Evolutionary conservation across 1,140 invertebrate species (phyloP).

Genomic region (Nasonia longicornis): DNA sequence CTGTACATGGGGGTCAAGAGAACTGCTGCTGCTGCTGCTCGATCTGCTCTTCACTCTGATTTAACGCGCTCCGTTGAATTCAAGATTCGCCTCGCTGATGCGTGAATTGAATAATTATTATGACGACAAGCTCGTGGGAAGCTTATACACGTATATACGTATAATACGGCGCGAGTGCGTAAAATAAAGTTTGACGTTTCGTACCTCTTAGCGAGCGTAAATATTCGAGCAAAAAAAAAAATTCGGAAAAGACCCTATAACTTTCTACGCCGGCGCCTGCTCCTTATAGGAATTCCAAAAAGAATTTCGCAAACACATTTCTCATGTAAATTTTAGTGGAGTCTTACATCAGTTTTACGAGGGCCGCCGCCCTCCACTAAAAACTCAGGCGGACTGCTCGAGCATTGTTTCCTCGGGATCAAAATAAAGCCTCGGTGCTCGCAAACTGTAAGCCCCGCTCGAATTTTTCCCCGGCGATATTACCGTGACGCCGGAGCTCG

Average conservation of each 20-base stretch:
- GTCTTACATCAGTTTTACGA: background rate
- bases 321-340: background rate
- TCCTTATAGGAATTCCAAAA: background rate
- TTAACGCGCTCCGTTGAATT: background rate
- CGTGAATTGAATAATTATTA: too few species aligned
- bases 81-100: too few species aligned
- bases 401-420: background rate
- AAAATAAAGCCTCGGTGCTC: background rate
- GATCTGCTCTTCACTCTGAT: background rate
- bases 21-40: background rate
- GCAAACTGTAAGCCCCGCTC: background rate
- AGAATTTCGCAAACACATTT: constrained; percentile 3
- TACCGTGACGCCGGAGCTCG: background rate
- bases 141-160: too few species aligned
- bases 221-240: too few species aligned
- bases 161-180: too few species aligned
- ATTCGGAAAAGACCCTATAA: too few species aligned
- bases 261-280: too few species aligned
- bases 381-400: background rate
- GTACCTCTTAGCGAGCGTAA: too few species aligned
- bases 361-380: background rate
- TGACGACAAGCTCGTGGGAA: too few species aligned
- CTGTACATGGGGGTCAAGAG: background rate
- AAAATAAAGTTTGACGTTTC: too few species aligned
- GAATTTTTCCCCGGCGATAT: background rate